Conservation (phyloP, 2,797 vertebrate species). For the Catharus ustulatus region DNA sequence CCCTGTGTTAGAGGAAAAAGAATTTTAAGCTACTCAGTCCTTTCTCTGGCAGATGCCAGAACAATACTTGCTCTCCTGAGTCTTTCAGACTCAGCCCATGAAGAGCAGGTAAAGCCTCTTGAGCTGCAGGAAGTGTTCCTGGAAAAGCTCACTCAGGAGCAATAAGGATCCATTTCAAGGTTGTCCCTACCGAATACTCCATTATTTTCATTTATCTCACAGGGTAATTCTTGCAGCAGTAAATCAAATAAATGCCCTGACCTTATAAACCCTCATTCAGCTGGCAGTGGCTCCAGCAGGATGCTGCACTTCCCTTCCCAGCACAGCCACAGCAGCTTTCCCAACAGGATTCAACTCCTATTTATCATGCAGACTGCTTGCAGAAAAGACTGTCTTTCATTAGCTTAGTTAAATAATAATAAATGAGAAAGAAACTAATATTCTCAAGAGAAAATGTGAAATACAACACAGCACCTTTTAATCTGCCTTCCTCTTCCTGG, state of each 20-base stretch:
- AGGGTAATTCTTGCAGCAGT: neutral
- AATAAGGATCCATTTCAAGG: neutral
- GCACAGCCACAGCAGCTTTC: neutral
- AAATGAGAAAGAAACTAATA: neutral
- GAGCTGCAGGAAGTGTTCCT: neutral
- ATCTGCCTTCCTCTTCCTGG: neutral
- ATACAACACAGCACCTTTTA: neutral
- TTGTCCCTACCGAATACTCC: neutral
- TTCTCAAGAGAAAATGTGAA: neutral
- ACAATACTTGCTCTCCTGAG: neutral
- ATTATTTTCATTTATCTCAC: neutral
- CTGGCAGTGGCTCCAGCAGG: neutral
- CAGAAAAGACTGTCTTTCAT: neutral
- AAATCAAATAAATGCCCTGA: constrained; percentile 34
- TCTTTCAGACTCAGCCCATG: neutral
- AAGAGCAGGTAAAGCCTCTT: neutral
- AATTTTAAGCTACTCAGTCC: neutral
- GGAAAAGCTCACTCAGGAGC: neutral
- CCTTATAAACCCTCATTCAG: constrained; percentile 14
- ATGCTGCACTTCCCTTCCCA: neutral
- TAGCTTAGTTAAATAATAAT: neutral
- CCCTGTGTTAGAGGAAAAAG: neutral
- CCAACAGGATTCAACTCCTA: neutral
- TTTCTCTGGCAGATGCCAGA: neutral
- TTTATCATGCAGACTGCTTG: neutral